Conservation (phyloP, 2,888 invertebrate genomes). For the Notodonta dromedarius region DNA sequence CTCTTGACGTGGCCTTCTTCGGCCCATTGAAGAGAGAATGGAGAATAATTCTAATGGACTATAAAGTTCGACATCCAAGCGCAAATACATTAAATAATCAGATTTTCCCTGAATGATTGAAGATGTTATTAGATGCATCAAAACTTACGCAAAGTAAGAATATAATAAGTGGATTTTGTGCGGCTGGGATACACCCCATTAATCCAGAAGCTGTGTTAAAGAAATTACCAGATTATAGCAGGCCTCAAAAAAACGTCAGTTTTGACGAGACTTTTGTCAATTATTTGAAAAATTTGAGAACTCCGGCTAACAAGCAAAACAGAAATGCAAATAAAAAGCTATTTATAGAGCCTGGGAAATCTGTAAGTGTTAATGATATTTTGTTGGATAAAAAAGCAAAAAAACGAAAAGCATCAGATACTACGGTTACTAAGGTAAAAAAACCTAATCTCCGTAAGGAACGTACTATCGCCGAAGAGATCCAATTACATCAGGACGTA, state of each 20-base stretch:
- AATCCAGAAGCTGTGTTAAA: slow-evolving; percentile 16
- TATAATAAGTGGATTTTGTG: slow-evolving; percentile 27
- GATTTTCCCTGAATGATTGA: slow-evolving; percentile 26
- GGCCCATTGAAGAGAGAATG: slow-evolving; percentile 29
- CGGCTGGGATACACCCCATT: slow-evolving; percentile 18
- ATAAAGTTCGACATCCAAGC: slow-evolving; percentile 27
- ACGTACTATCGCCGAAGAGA: slow-evolving; percentile 10
- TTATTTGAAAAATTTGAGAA: slow-evolving; percentile 17
- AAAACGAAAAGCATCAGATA: slow-evolving; percentile 15
- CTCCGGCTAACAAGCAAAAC: slow-evolving; percentile 11
- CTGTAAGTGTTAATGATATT: slow-evolving; percentile 15
- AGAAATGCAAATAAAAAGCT: slow-evolving; percentile 16
- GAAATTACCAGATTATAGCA: slow-evolving; percentile 15
- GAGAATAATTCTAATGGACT: slow-evolving; percentile 26
- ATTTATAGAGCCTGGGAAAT: slow-evolving; percentile 16
- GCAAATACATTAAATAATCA: slow-evolving; percentile 29
- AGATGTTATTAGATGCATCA: slow-evolving; percentile 18
- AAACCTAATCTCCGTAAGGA: slow-evolving; percentile 7
- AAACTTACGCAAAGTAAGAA: slow-evolving; percentile 17
- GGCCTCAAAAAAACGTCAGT: slow-evolving; percentile 14
- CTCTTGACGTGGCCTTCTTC: slow-evolving; percentile 29
- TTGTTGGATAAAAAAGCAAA: slow-evolving; percentile 10
- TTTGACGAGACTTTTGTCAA: slow-evolving; percentile 19
- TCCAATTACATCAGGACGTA: slow-evolving; percentile 11
- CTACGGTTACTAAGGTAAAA: slow-evolving; percentile 9